These are phyloP conservation scores for Botia almorhae DNA, from an alignment of 2,797 vertebrate species.

Conservation along the genomic window DNA sequence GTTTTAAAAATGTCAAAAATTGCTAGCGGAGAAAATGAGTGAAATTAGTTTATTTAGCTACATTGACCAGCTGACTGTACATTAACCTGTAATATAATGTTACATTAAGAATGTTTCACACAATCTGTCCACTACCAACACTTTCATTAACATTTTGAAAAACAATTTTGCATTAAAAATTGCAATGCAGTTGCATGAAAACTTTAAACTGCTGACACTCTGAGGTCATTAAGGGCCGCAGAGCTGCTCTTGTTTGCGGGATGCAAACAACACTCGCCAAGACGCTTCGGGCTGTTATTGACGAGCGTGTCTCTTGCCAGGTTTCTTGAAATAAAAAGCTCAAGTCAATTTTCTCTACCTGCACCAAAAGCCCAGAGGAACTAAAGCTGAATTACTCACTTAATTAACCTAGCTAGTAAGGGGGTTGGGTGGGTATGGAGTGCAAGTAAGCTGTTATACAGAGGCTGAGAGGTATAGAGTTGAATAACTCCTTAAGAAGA, in stretches of 20 bases:
- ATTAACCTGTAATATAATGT: not conserved
- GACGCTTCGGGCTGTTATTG: conserved; percentile 58
- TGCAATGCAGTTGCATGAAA: conserved; percentile 25
- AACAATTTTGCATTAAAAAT: not conserved
- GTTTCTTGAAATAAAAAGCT: conserved; percentile 60
- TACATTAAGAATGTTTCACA: not conserved
- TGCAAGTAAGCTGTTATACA: conserved; percentile 26
- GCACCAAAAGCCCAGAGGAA: conserved; percentile 57
- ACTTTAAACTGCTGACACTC: conserved; percentile 49
- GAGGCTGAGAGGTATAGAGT: conserved; percentile 23
- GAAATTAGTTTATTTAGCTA: no score
- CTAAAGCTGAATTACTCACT: conserved; percentile 63
- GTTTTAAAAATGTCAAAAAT: no score
- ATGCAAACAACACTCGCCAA: conserved; percentile 48
- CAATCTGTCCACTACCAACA: not conserved
- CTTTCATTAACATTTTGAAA: conserved; percentile 5
- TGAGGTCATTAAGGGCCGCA: conserved; percentile 44
- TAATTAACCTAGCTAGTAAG: conserved; percentile 61
- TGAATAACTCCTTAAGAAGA: conserved; percentile 47
- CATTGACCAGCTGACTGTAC: not conserved
- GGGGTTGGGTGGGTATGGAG: not conserved
- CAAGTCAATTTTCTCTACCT: conserved; percentile 58
- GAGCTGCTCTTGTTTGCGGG: conserved; percentile 52
- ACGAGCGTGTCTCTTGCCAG: conserved; percentile 55
- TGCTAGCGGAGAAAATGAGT: no score